Evolutionary conservation across 2,113 vertebrate species (phyloP).

Genomic region (Tachysurus fulvidraco): DNA sequence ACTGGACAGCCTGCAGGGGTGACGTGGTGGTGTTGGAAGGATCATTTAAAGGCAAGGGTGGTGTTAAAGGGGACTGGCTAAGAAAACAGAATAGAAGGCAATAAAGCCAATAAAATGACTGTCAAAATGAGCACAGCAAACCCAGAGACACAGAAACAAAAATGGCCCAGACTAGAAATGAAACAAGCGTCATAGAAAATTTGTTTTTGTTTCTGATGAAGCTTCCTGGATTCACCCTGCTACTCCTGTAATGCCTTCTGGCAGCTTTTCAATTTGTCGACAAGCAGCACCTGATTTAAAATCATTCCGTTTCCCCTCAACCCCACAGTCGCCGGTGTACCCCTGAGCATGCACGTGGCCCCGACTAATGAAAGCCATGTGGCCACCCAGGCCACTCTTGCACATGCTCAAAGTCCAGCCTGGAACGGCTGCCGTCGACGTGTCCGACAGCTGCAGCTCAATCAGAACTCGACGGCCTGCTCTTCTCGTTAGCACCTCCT

Average conservation of each 20-base stretch:
- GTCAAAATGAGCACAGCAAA: background rate
- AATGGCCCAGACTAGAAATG: slow-evolving; percentile 54
- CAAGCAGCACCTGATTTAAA: slow-evolving; percentile 50
- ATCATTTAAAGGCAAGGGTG: background rate
- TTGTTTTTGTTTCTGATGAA: slow-evolving; percentile 61
- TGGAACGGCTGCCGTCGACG: background rate
- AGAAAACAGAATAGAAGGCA: background rate
- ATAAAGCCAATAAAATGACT: background rate
- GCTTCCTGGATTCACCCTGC: slow-evolving; percentile 35
- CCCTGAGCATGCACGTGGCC: background rate
- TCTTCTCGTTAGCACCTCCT: slow-evolving; percentile 51
- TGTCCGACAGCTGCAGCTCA: slow-evolving; percentile 18
- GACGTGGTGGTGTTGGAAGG: background rate
- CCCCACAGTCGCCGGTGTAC: background rate
- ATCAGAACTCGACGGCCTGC: slow-evolving; percentile 5
- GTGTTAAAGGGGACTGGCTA: background rate
- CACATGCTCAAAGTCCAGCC: slow-evolving; percentile 26
- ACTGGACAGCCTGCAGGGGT: slow-evolving; percentile 58
- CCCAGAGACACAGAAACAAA: background rate
- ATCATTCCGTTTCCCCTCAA: slow-evolving; percentile 58
- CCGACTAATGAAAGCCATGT: slow-evolving; percentile 50
- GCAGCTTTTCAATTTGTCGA: slow-evolving; percentile 52
- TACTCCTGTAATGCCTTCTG: slow-evolving; percentile 29
- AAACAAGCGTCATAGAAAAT: slow-evolving; percentile 45
- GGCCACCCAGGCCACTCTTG: slow-evolving; percentile 23